Percentiles rank a stretch among this genome's conserved stretches.
These are phyloP conservation scores for Pteromalus puparum DNA, from an alignment of 1,140 invertebrate genomes.

Conservation along the genomic window DNA sequence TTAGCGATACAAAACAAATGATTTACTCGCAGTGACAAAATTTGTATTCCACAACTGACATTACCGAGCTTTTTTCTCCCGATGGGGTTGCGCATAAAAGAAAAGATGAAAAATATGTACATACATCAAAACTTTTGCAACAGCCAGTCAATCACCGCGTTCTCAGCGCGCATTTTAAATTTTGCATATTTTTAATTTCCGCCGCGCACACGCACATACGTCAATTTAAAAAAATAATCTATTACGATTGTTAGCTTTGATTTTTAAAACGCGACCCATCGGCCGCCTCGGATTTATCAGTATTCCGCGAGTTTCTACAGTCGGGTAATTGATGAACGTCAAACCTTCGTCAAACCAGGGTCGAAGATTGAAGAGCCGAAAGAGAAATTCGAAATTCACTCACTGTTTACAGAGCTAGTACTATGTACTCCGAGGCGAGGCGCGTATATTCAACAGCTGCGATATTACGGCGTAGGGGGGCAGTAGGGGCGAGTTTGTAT, in stretches of 20 bases:
- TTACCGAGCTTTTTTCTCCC: slow-evolving; percentile 45
- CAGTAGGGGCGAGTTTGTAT: slow-evolving; percentile 14
- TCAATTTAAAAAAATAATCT: slow-evolving; percentile 48
- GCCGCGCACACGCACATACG: background rate
- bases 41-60: slow-evolving; percentile 43
- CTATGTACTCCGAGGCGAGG: background rate
- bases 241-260: slow-evolving; percentile 29
- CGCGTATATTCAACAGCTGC: slow-evolving; percentile 21
- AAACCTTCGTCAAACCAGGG: background rate
- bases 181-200: slow-evolving; percentile 48
- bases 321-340: background rate
- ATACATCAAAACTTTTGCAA: slow-evolving; percentile 50
- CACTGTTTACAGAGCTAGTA: slow-evolving; percentile 5
- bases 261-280: background rate
- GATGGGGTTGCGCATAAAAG: slow-evolving; percentile 28
- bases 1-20: slow-evolving; percentile 36
- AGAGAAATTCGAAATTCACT: background rate
- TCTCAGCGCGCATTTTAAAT: slow-evolving; percentile 47
- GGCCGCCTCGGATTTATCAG: background rate
- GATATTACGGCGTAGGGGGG: slow-evolving; percentile 9
- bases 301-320: background rate
- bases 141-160: slow-evolving; percentile 46
- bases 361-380: background rate
- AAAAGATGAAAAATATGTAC: slow-evolving; percentile 44
- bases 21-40: slow-evolving; percentile 37